Evolutionary conservation across 2,797 vertebrate species (phyloP), one percentile per base, ranked within the genome.

Genomic region (Poeciliopsis presidionis): DNA sequence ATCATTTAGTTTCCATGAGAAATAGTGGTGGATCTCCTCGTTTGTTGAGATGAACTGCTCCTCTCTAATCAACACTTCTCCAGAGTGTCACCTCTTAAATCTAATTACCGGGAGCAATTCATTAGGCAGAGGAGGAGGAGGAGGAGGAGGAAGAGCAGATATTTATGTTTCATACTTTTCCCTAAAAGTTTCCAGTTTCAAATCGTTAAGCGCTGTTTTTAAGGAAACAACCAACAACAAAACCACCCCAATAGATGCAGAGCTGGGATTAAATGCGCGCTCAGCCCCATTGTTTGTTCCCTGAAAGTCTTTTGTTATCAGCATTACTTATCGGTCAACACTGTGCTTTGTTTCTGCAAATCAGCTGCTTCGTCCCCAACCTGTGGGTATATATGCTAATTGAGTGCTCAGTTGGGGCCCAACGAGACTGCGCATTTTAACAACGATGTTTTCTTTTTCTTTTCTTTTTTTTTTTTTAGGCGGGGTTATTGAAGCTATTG

Each of bases 321-420:
- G 94, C 95, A 96, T 96, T 96, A 96, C 97, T 98, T 98, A 97
- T 96, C 95, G 96, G 95, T 97, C 97, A 95, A 96, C 95, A 96
- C 96, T 95, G 94, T 95, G 93, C 97, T 98, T 98, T 99, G 97
- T 98, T 95, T 97, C 96, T 94, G 95, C 96, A 96, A 97, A 97
- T 97, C 96, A 97, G 96, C 96, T 96, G 96, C 95, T 94, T 92
- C 94, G 95, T 67, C 36, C 95, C 90, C 92, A 95, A 95, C 96
- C 96, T 96, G 95, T 94, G 96, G 96, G 94, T 96, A 95, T 96
- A 95, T 96, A 97, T 97, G 97, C 96, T 97, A 98, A 98, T 97
- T 91, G 87, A 74, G 91, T 72, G 91, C 91, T 88, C 93, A 92
- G 95, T 92, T 92, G 95, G 95, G 92, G 93, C 92, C 94, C 94